Percentiles rank a stretch among this genome's conserved stretches.
Conservation (phyloP, 2,797 vertebrate genomes). For the Chloroceryle inda region DNA sequence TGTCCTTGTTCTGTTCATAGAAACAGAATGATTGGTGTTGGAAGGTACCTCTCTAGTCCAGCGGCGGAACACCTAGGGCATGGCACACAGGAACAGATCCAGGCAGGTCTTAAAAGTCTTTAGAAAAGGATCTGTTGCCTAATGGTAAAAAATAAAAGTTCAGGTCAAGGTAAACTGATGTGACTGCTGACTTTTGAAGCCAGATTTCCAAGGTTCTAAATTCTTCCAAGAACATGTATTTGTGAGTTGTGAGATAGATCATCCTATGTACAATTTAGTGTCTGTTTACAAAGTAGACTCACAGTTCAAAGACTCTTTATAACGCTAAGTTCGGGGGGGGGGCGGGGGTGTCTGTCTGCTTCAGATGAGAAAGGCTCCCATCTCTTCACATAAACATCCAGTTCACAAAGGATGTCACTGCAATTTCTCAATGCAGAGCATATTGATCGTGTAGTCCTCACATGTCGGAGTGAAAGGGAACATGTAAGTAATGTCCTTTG, state of each 20-base stretch:
- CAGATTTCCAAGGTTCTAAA: neutral
- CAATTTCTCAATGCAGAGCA: neutral
- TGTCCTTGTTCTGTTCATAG: neutral
- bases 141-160: neutral
- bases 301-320: neutral
- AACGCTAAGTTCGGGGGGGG: neutral
- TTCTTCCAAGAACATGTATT: neutral
- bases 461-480: neutral
- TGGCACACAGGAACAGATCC: too few relatives aligned
- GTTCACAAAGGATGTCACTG: neutral
- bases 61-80: too few relatives aligned
- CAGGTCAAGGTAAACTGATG: neutral
- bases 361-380: neutral
- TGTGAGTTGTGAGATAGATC: neutral
- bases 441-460: neutral
- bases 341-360: rapidly evolving
- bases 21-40: too few relatives aligned
- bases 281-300: neutral
- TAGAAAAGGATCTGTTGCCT: neutral
- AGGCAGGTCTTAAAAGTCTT: too few relatives aligned
- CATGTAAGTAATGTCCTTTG: neutral
- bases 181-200: neutral
- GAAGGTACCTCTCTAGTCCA: too few relatives aligned
- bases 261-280: neutral
- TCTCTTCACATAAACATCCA: neutral